Evolutionary conservation across 2,797 vertebrate species (phyloP).

Genomic region (Lophius americanus): DNA sequence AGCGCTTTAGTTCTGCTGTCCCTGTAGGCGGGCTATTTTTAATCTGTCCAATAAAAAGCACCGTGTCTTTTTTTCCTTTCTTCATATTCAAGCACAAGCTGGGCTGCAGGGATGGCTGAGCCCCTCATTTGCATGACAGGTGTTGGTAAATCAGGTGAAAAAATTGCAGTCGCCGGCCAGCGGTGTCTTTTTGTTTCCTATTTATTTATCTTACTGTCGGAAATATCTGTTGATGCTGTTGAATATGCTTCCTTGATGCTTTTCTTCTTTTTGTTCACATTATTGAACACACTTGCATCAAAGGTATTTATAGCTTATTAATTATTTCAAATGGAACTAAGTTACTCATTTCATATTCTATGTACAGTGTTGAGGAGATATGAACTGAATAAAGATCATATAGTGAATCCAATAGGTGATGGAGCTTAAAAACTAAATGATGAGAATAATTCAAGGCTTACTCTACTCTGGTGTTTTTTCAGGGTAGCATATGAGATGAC

Average conservation of each 20-base stretch:
- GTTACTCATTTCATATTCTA: too few species aligned
- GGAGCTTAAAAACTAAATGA: constrained; percentile 17
- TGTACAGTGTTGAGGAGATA: constrained; percentile 29
- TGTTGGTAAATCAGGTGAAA: constrained; percentile 60
- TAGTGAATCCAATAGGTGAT: constrained; percentile 26
- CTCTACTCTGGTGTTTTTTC: constrained; percentile 9
- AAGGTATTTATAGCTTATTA: too few species aligned
- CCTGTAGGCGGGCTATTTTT: constrained; percentile 74
- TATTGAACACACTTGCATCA: too few species aligned
- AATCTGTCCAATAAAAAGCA: constrained; percentile 70
- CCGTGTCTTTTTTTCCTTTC: constrained; percentile 17
- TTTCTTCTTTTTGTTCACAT: constrained; percentile 7
- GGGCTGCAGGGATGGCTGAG: constrained; percentile 52
- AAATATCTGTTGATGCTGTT: constrained; percentile 35
- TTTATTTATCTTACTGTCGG: constrained; percentile 38
- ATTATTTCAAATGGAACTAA: too few species aligned
- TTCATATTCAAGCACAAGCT: constrained; percentile 43
- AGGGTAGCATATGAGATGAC: constrained; percentile 15
- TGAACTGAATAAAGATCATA: constrained; percentile 31
- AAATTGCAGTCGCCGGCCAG: constrained; percentile 29
- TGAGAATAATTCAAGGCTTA: constrained; percentile 31
- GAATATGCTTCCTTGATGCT: constrained; percentile 20
- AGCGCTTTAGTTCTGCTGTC: constrained; percentile 59
- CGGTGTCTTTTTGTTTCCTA: constrained; percentile 32
- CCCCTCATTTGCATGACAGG: constrained; percentile 66